Conservation (phyloP, 2,888 invertebrate species). For the Sphaerophoria taeniata region DNA sequence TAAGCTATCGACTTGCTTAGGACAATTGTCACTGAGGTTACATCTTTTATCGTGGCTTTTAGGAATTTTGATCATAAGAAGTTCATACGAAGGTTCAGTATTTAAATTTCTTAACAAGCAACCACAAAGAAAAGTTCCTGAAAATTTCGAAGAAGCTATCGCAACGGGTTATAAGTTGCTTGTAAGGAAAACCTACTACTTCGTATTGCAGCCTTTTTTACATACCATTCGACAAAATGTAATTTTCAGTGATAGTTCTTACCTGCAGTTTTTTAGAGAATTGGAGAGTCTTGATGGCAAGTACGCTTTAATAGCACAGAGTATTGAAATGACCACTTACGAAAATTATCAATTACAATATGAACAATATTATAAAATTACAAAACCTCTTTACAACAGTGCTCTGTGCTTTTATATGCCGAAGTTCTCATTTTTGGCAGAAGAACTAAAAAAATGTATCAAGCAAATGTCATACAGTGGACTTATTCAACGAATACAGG, state of each 20-base stretch:
- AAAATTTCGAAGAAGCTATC: background rate
- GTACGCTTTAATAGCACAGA: no score
- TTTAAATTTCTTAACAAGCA: slow-evolving; percentile 16
- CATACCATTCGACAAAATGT: background rate
- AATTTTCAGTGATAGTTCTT: background rate
- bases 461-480: background rate
- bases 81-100: slow-evolving; percentile 35
- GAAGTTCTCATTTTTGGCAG: background rate
- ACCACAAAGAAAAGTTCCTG: background rate
- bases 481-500: background rate
- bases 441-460: background rate
- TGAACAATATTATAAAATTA: slow-evolving; percentile 1
- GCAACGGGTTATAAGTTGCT: slow-evolving; percentile 15
- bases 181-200: background rate
- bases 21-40: background rate
- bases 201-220: background rate
- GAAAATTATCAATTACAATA: no score
- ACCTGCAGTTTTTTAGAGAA: slow-evolving; percentile 1
- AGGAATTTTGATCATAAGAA: slow-evolving; percentile 3
- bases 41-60: slow-evolving; percentile 5
- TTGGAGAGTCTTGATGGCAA: background rate
- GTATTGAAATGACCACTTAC: no score
- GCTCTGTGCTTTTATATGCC: background rate
- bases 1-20: background rate
- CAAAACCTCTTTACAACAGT: background rate